Base-by-base conservation (phyloP, 1,140 invertebrate species). In the Caerostris darwini region DNA sequence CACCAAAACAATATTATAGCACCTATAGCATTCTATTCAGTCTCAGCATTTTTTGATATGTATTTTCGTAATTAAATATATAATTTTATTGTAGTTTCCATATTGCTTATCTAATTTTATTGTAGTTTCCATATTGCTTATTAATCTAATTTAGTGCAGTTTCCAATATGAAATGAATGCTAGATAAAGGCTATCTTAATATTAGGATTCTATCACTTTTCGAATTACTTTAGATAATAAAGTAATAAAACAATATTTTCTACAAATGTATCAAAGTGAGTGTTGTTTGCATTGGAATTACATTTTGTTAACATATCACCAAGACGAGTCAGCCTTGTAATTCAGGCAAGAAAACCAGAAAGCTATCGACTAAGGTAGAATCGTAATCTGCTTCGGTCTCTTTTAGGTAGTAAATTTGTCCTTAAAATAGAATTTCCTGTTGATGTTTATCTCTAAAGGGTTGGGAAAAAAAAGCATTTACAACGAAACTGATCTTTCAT, bases 211-310 rank as follows among this genome's bases (percentile, higher is more conserved):
- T 34, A 34, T 34, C 34, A 34, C 34, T 34, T 34, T 34, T 34
- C 34, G 34, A 34, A 34, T 34, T 12, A 50, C 71, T 77, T 5
- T 50, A 53, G 8, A 5, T 77, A 50, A 5, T 77, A 77, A 50
- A 77, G 34, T 10, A 50, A 77, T 77, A 77, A 77, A 53, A 50
- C 71, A 77, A 77, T 77, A 53, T 77, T 77, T 77, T 77, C 34
- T 77, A 3, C 53, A 5, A 5, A 77, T 77, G 53, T 34, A 77
- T 53, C 71, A 50, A 77, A 77, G 8, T 77, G 34, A 77, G 8
- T 12, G 3, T 64, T 64, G 17, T 12, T 53, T 77, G 53, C 14
- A 50, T 77, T 4, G 34, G 34, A 34, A 53, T 53, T 77, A 53
- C 3, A 77, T 77, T 53, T 77, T 12, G 3, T 34, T 50, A 50